Conservation (phyloP, 2,113 vertebrate species). For the Chunga burmeisteri region DNA sequence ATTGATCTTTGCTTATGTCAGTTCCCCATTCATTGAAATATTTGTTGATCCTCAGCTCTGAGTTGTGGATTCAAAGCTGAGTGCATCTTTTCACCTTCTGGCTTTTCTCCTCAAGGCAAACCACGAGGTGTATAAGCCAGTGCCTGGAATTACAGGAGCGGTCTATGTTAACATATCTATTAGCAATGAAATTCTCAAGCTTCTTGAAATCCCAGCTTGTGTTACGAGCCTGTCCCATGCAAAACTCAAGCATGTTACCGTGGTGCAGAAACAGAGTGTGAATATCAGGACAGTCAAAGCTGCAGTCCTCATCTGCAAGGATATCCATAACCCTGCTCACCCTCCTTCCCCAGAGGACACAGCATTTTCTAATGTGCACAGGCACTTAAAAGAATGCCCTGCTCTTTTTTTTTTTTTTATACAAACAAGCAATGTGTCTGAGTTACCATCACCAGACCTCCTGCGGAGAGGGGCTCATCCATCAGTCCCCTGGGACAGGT, state of each 20-base stretch:
- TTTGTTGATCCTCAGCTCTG: rapidly evolving
- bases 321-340: neutral
- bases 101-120: neutral
- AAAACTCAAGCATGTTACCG: neutral
- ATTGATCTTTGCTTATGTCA: neutral
- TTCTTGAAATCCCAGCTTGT: neutral
- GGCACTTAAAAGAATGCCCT: neutral
- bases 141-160: neutral
- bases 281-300: neutral
- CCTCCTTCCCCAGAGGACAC: neutral
- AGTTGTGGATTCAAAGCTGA: neutral
- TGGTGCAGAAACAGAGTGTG: neutral
- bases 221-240: neutral
- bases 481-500: neutral
- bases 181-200: neutral
- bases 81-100: neutral
- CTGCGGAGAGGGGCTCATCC: neutral
- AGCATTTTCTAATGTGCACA: neutral
- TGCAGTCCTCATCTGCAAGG: neutral
- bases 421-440: neutral
- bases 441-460: neutral
- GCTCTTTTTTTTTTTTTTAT: neutral
- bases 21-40: neutral
- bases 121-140: neutral
- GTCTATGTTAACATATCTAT: neutral